Conservation (phyloP, 2,888 invertebrate species). For the Unio pictorum region DNA sequence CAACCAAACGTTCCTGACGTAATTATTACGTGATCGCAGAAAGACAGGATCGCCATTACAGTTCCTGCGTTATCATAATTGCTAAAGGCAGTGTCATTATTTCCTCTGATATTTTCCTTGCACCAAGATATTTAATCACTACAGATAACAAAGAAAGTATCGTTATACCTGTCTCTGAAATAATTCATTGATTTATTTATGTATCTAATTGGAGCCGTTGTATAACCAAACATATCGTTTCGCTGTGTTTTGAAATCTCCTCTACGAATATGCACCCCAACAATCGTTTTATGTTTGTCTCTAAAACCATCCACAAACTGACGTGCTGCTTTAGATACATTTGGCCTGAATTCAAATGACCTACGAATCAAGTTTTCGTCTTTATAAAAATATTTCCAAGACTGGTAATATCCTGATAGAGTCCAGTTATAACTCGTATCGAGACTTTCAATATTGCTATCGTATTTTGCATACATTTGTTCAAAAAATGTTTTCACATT, state of each 20-base stretch:
- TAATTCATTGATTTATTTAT: constrained; percentile 39
- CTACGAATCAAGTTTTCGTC: constrained; percentile 5
- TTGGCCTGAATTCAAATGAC: too few species aligned
- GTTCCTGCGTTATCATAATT: too few species aligned
- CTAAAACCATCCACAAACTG: too few species aligned
- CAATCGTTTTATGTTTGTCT: too few species aligned
- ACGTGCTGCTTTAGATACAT: too few species aligned
- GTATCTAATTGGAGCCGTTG: constrained; percentile 35
- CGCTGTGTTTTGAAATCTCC: constrained; percentile 33
- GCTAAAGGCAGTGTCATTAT: too few species aligned
- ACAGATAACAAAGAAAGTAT: too few species aligned
- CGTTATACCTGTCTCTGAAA: constrained; percentile 29
- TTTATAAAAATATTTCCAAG: constrained; percentile 49
- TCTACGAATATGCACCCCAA: constrained; percentile 30
- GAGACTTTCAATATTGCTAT: constrained; percentile 16
- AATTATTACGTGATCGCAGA: too few species aligned
- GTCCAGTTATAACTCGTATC: constrained; percentile 35
- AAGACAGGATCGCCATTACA: too few species aligned
- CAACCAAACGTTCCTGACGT: too few species aligned
- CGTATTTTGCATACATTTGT: constrained; percentile 24
- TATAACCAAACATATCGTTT: constrained; percentile 34
- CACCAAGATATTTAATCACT: too few species aligned
- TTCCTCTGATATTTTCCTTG: too few species aligned
- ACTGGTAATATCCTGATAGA: constrained; percentile 47
- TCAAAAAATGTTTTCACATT: constrained; percentile 19